Conservation (phyloP, 2,888 invertebrate species). For the Dysmachus trigonus region DNA sequence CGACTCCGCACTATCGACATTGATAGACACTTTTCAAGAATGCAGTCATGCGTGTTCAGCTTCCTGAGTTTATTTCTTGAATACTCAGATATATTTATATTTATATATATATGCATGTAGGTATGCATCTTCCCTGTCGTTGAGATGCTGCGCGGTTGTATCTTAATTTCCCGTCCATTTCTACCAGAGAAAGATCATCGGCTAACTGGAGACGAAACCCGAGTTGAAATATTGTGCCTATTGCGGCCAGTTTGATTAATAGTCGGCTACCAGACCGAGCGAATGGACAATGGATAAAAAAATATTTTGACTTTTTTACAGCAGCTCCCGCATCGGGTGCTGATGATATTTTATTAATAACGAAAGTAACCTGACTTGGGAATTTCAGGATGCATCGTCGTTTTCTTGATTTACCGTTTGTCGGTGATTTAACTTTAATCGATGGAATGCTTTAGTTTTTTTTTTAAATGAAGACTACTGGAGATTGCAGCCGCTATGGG, state of each 20-base stretch:
- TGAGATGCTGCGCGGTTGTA: background rate
- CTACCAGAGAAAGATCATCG: background rate
- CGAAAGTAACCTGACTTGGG: background rate
- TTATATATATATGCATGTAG: too few relatives aligned
- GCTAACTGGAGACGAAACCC: background rate
- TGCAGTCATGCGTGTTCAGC: constrained; percentile 39
- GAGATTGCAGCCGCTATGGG: background rate
- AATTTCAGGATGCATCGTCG: background rate
- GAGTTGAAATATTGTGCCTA: constrained; percentile 1
- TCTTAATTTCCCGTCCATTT: constrained; percentile 22
- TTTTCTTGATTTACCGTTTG: constrained; percentile 32
- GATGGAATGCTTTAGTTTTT: background rate
- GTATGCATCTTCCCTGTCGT: background rate
- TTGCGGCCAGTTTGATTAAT: constrained; percentile 35
- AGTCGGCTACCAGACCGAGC: constrained; percentile 3
- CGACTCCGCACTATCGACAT: background rate
- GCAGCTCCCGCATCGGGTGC: background rate
- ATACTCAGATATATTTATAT: background rate
- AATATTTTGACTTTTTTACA: constrained; percentile 4
- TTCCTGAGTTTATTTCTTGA: constrained; percentile 32
- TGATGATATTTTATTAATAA: constrained; percentile 6
- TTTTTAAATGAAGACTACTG: background rate
- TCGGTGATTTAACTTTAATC: constrained; percentile 37
- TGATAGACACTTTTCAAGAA: constrained; percentile 38
- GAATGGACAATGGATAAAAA: background rate